These are phyloP conservation scores for Malacoraja senta DNA, from an alignment of 2,797 vertebrate genomes.

Conservation along the genomic window DNA sequence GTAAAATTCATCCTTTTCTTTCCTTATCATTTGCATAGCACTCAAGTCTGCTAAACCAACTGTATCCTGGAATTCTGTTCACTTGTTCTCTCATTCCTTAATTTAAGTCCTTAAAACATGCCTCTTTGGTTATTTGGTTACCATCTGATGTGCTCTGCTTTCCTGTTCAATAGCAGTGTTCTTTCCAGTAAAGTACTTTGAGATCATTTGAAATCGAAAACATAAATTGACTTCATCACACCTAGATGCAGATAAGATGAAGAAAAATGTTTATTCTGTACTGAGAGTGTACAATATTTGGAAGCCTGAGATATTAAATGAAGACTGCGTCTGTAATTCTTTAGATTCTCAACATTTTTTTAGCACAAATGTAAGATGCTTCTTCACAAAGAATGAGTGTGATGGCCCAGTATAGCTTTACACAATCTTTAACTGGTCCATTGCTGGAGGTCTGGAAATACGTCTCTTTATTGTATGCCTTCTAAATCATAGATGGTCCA, in stretches of 20 bases:
- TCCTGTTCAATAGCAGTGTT: not conserved
- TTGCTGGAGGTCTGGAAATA: not conserved
- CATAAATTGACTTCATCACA: not conserved
- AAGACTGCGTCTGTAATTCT: not conserved
- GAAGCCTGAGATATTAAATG: not conserved
- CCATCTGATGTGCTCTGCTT: not conserved
- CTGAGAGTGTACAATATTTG: not conserved
- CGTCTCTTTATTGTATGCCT: not conserved
- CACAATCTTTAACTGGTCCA: not conserved
- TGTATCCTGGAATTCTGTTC: not conserved
- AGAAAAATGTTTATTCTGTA: not conserved
- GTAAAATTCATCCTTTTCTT: not conserved
- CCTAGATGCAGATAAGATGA: not conserved
- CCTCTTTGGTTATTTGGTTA: not conserved
- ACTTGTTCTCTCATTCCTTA: not conserved
- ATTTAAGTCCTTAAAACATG: not conserved
- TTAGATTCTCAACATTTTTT: not conserved
- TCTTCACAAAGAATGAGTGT: not conserved
- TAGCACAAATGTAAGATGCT: not conserved
- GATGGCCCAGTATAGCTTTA: not conserved
- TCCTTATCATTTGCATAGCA: not conserved
- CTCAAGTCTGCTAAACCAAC: not conserved
- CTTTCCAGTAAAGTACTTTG: not conserved
- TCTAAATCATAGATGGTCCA: not conserved
- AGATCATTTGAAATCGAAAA: not conserved